A percentile compares a stretch with the other conserved stretches of the same genome.
Conservation (phyloP, 2,888 invertebrate species). For the Pelosia muscerda region DNA sequence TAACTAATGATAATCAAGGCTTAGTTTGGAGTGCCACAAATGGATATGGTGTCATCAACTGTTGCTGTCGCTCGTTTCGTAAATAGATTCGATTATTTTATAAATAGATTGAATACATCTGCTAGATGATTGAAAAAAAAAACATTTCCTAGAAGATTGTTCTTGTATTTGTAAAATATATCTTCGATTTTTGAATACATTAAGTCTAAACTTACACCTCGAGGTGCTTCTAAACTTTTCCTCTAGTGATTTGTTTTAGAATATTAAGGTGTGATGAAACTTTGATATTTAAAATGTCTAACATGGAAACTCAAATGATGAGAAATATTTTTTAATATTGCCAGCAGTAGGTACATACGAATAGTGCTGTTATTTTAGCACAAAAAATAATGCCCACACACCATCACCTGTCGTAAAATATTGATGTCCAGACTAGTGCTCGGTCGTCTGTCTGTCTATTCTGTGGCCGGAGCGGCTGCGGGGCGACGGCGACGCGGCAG, state of each 20-base stretch:
- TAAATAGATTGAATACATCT: constrained; percentile 5
- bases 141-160: neutral
- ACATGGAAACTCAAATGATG: constrained; percentile 20
- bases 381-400: constrained; percentile 36
- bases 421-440: constrained; percentile 51
- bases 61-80: constrained; percentile 28
- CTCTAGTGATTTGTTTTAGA: constrained; percentile 26
- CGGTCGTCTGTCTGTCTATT: constrained; percentile 62
- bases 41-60: constrained; percentile 32
- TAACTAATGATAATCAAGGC: neutral
- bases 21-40: neutral
- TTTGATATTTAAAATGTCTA: constrained; percentile 24
- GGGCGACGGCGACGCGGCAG: constrained; percentile 54
- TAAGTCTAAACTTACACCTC: constrained; percentile 19
- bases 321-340: constrained; percentile 29
- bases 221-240: constrained; percentile 21
- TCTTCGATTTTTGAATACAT: neutral
- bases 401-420: constrained; percentile 49
- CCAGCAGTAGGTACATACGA: constrained; percentile 16
- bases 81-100: constrained; percentile 6
- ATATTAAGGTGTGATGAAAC: constrained; percentile 31
- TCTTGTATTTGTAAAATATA: constrained; percentile 4
- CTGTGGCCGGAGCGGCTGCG: constrained; percentile 61
- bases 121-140: neutral
- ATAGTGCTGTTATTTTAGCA: constrained; percentile 39